Conservation (phyloP, 2,113 vertebrate species). For the Xyrauchen texanus region DNA sequence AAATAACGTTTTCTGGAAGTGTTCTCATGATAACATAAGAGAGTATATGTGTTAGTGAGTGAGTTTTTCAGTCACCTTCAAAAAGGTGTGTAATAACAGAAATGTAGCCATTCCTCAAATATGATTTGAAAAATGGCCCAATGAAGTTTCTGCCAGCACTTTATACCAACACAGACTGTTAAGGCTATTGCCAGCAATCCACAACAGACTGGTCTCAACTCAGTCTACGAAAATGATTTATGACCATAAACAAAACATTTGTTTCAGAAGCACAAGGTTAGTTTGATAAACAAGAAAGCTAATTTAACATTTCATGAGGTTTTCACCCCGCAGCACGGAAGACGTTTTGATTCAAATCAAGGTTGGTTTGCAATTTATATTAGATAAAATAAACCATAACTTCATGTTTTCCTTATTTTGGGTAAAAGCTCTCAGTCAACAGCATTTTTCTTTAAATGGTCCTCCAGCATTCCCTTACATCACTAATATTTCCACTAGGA, state of each 20-base stretch:
- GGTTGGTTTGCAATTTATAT: neutral
- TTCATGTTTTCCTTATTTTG: neutral
- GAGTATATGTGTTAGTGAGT: neutral
- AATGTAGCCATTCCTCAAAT: conserved; percentile 18
- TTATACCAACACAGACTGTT: neutral
- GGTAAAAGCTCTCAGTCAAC: neutral
- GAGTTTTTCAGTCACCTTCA: conserved; percentile 5
- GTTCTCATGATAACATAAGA: too few species aligned
- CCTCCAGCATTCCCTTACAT: neutral
- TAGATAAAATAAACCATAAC: neutral
- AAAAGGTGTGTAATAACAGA: conserved; percentile 19
- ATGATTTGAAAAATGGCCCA: conserved; percentile 34
- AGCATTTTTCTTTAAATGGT: neutral
- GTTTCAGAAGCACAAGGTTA: neutral
- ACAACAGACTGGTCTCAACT: neutral
- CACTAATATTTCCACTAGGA: conserved; percentile 3
- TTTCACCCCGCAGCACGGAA: neutral
- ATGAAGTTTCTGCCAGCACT: conserved; percentile 7
- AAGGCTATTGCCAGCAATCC: conserved; percentile 4
- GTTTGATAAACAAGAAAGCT: neutral
- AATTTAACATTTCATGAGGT: neutral
- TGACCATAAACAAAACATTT: conserved; percentile 16
- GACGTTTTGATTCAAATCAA: neutral
- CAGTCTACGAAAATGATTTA: conserved; percentile 17
- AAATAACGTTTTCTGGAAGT: neutral